Base-by-base conservation (phyloP, 1,140 invertebrate genomes). In the Chironomus striatipennis region DNA sequence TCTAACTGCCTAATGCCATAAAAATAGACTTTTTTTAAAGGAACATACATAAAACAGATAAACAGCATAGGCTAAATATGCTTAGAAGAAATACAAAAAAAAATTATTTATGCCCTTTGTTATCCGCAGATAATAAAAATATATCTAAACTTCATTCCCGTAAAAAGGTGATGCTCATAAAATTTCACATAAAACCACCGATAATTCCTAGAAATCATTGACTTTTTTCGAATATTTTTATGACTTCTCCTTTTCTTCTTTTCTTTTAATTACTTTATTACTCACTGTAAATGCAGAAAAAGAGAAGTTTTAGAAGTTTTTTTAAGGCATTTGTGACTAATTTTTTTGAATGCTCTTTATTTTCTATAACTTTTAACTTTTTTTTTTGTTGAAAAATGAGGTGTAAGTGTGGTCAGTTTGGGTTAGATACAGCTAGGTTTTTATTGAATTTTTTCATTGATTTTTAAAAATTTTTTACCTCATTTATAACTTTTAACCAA, bases 191-290 rank as follows among this genome's bases (percentile, higher is more conserved):
- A 57, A 57, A 57, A 57, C 47, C 47, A 57, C 47, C 47, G 65
- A 18, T n/a, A n/a, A 70, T 70, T 70, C 65, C 20, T 20, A 20
- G 65, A 70, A 70, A 70, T 70, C 65, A 70, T 70, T 70, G 65
- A 70, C 65, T 70, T 70, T 70, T 70, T 70, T 70, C 18, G 7
- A 70, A 70, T 8, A 20, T 70, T 70, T 70, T 70, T 70, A 70
- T 20, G 65, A 70, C 65, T 21, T 70, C 47, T 57, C 47, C 47
- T 57, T 57, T 57, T 57, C 47, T 57, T 57, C n/a, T 1, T 9
- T 18, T 70, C n/a, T 70, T 70, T 70, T 70, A 70, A 70, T 70
- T 70, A 70, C 65, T 70, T 70, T 70, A 70, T 70, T 70, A 70
- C 65, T 70, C 47, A 57, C 15, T 57, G 47, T n/a, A 57, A 10